Conservation (phyloP, 2,888 invertebrate species). For the Epinotia demarniana region DNA sequence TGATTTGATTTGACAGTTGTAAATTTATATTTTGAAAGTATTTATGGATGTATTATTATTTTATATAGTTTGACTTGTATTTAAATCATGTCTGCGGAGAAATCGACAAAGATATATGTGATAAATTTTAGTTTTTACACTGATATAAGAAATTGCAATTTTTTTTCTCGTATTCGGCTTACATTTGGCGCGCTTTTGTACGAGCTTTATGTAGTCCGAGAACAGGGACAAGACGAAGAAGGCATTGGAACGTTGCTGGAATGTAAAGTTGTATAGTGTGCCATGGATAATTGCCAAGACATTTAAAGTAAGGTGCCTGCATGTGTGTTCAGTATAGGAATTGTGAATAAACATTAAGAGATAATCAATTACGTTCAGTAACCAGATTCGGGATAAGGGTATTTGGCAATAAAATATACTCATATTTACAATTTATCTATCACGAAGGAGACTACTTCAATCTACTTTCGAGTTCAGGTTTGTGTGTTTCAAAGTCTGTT, state of each 20-base stretch:
- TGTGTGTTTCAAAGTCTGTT: neutral
- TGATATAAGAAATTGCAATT: constrained; percentile 3
- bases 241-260: constrained; percentile 34
- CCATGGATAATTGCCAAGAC: constrained; percentile 78
- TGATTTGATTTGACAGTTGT: too few relatives aligned
- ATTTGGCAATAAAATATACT: constrained; percentile 35
- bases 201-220: constrained; percentile 1
- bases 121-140: constrained; percentile 39
- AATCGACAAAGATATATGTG: constrained; percentile 41
- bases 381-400: constrained; percentile 33
- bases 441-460: constrained; percentile 13
- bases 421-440: constrained; percentile 23
- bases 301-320: constrained; percentile 78
- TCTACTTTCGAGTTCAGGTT: neutral
- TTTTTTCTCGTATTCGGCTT: neutral
- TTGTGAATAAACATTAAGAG: constrained; percentile 46
- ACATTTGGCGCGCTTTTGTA: constrained; percentile 7
- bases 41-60: constrained; percentile 41
- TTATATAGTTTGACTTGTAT: constrained; percentile 34
- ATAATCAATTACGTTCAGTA: constrained; percentile 38
- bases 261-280: constrained; percentile 59
- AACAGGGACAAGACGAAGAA: constrained; percentile 28
- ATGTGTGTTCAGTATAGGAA: constrained; percentile 75
- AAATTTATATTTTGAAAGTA: constrained; percentile 42
- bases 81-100: constrained; percentile 14